phyloP scores from a whole-genome alignment of 2,797 vertebrate genomes.

The Neosilurus mollespiculum region DNA sequence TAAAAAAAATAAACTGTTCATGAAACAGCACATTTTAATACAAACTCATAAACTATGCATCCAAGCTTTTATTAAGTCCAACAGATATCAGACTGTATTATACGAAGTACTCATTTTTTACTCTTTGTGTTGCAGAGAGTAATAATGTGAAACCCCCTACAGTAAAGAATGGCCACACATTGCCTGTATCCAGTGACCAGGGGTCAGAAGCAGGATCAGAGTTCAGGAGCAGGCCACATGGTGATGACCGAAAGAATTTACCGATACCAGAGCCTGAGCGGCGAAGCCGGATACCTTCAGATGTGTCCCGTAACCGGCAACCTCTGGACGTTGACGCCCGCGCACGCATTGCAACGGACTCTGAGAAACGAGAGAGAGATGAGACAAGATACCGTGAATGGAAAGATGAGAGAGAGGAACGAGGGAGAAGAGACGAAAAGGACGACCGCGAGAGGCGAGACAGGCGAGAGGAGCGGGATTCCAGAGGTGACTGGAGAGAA shows the following conservation, averaged over 20 bases:
- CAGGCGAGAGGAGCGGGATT: slow-evolving; percentile 17
- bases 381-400: slow-evolving; percentile 59
- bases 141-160: slow-evolving; percentile 70
- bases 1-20: no score
- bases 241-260: slow-evolving; percentile 59
- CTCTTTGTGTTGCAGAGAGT: slow-evolving; percentile 67
- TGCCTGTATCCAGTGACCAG: slow-evolving; percentile 68
- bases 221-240: slow-evolving; percentile 58
- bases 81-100: neutral
- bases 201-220: slow-evolving; percentile 64
- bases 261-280: slow-evolving; percentile 61
- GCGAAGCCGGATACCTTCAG: slow-evolving; percentile 60
- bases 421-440: slow-evolving; percentile 59
- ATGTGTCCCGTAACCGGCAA: slow-evolving; percentile 72
- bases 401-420: neutral
- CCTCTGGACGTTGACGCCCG: slow-evolving; percentile 77
- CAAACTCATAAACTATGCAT: no score
- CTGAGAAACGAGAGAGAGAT: slow-evolving; percentile 62
- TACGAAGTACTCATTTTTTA: neutral
- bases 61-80: no score
- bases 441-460: slow-evolving; percentile 42
- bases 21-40: no score
- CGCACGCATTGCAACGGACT: slow-evolving; percentile 60
- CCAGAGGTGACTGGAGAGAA: slow-evolving; percentile 47
- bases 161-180: slow-evolving; percentile 86